Evolutionary conservation across 1,140 invertebrate species (phyloP), one percentile per base, ranked within the genome.

Genomic region (Mactra quadrangularis): DNA sequence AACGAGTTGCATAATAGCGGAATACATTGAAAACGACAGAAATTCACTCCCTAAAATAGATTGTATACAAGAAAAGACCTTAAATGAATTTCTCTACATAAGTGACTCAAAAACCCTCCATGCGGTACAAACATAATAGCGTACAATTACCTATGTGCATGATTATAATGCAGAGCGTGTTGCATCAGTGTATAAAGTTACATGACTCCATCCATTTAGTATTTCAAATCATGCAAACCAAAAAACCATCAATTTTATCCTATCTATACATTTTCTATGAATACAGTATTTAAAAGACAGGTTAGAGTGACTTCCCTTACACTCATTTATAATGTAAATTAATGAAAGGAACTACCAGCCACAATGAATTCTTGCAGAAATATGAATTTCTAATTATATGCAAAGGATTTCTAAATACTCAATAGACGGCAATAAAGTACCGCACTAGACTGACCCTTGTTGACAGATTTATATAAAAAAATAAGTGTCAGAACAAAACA

Each of bases 71-170:
- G 33, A 2, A 13, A 50, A 41, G n/a, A 38, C 29, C 47, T 15
- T 50, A 68, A 41, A 68, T 68, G 45, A 31, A 47, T 47, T 68
- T 68, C 64, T 47, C 45, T 68, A 29, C 47, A 68, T 50, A 64
- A 38, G 35, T 64, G 64, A 47, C 41, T 47, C 64, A 68, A 68
- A 68, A 68, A 64, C 45, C 64, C 45, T 9, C 31, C 64, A 47
- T 25, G 41, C 47, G 41, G 31, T 41, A 31, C 25, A 27, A 25
- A 68, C 29, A 29, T 31, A 6, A 31, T 17, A 68, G 45, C 64
- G 47, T 68, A 68, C 64, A 68, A 68, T 68, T 68, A 68, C 64
- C 64, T 68, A 68, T 68, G 64, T 68, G 64, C 64, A 68, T 50
- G 41, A 31, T 68, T 68, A 17, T 45, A 29, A 68, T 50, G 64